Evolutionary conservation across 2,888 invertebrate genomes (phyloP), one percentile per base, ranked within the genome.

Genomic region (Margaritifera margaritifera): DNA sequence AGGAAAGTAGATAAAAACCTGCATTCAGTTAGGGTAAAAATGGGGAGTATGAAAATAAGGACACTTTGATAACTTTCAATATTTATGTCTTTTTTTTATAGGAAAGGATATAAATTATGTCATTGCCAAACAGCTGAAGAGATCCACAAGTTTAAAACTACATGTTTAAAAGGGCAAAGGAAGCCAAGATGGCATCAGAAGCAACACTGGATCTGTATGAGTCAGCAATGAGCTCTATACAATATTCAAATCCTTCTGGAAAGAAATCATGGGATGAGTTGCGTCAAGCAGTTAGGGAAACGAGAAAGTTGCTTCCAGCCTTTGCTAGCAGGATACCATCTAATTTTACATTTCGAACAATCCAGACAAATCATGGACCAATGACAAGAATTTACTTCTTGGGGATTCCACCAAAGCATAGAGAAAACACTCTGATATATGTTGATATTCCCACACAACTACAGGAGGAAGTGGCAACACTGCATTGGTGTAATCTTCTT

Each of bases 381-480:
- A 74, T 79, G 80, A 95, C 93, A 19, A 73, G 79, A 84, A 94
- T 97, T 84, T 98, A 97, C 90, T 98, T 97, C 89, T 92, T 98
- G 73, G 94, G 96, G 80, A 95, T 95, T 27, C 95, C 95, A 0
- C 94, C 94, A 64, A 95, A 95, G 84, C 95, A 95, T 22, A 95
- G 96, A 93, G 97, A 97, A 89, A 95, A 95, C 4, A 97, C 96
- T 0, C 90, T 97, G 19, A 91, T 97, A 1, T 97, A 94, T 86
- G 94, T 94, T 0, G 97, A 97, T 89, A 93, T 97, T 69, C 92
- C 81, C 31, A 76, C 76, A n/a, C 64, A 60, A 20, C 59, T 68
- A 1, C 68, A 62, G 55, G 74, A 67, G 2, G 71, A 72, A 55
- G 71, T 71, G 0, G 74, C 75, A 19, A 66, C 72, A n/a, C 65